Base-by-base conservation (phyloP, 2,113 vertebrate genomes). In the Ovibos moschatus region DNA sequence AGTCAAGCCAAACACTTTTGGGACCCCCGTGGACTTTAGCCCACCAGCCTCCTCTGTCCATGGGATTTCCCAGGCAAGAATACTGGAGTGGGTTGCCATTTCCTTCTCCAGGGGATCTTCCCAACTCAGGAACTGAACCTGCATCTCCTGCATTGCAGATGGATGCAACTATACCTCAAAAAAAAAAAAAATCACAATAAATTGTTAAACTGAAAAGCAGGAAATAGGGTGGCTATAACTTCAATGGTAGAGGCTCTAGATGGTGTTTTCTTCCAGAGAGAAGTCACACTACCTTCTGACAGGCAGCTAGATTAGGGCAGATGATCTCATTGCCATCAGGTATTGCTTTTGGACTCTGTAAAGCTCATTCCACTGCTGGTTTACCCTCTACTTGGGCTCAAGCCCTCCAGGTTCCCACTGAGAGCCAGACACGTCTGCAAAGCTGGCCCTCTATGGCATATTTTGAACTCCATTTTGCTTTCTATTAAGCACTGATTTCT, bases 131-230 rank as follows among this genome's bases (percentile, higher is more conserved):
- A 23, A 40, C 1, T 40, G 67, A 71, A 36, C n/a, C n/a, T 36
- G n/a, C 1, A 71, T 19, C 67, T 71, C n/a, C n/a, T 71, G 19
- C 19, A 36, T 36, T 71, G 67, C 19, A 71, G 67, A 71, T 23
- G 17, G n/a, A 71, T 2, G n/a, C 67, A 71, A 71, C n/a, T 71
- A 23, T 71, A 71, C 19, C n/a, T 36, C n/a, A 71, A n/a, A 67
- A 21, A 67, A n/a, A 67, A 74, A 74, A 12, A 74, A 40, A 74
- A 74, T 25, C 11, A 82, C 57, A 88, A 57, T 30, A 50, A n/a
- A 89, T 60, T 93, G 88, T 74, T 53, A 85, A 76, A 55, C 6
- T 21, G 14, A 82, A 95, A 93, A 60, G 67, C 21, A 83, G 74
- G 67, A 60, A 84, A 79, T 78, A 15, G 19, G 82, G 60, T 93